Conservation (phyloP, 2,797 vertebrate species). For the Gallinago solitaria region DNA sequence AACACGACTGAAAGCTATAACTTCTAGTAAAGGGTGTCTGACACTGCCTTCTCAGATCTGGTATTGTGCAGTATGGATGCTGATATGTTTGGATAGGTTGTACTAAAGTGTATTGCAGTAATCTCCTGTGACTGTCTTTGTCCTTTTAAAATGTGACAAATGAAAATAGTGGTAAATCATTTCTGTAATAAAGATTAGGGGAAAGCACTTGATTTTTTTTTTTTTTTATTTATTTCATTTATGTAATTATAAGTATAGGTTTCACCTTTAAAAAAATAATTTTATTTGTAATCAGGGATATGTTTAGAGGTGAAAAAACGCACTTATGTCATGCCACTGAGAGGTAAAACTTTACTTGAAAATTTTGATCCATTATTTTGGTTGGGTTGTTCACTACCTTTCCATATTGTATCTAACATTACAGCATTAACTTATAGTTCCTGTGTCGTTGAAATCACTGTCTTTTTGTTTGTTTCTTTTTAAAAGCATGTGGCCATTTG, state of each 20-base stretch:
- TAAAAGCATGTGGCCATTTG: neutral
- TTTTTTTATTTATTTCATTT: neutral
- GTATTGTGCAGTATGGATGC: neutral
- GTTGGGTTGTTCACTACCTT: neutral
- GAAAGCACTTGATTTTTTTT: neutral
- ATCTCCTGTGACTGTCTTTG: neutral
- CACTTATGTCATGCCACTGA: neutral
- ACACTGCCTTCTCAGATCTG: conserved; percentile 25
- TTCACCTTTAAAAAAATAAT: neutral
- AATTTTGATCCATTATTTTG: neutral
- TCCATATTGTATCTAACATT: neutral
- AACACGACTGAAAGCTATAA: neutral
- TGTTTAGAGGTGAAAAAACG: neutral
- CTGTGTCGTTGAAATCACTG: neutral
- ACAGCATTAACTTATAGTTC: neutral
- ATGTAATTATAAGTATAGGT: neutral
- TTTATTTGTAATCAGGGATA: neutral
- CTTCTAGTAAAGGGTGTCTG: neutral
- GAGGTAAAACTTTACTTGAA: neutral
- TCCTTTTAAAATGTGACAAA: neutral
- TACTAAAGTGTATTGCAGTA: neutral
- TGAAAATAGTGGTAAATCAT: neutral
- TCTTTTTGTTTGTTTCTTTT: neutral
- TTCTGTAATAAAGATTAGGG: neutral
- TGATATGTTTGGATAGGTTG: conserved; percentile 27